Evolutionary conservation across 2,888 invertebrate species (phyloP), one percentile per base, ranked within the genome.

Genomic region (Boloria selene): DNA sequence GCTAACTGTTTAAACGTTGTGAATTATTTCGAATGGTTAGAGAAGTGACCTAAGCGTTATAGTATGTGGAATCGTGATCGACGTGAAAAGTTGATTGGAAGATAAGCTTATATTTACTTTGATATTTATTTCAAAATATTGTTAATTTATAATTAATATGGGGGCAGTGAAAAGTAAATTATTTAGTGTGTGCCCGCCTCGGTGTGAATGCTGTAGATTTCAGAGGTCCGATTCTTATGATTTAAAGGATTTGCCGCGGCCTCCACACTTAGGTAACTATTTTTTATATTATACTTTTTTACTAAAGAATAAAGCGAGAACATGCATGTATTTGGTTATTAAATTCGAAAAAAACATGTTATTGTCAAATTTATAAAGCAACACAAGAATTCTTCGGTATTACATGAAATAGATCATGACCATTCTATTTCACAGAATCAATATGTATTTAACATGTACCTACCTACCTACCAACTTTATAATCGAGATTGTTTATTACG

Each of bases 111-210:
- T 44, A 56, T 56, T 44, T 22, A 56, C 22, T 61, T 70, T 60
- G 22, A 14, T 22, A 59, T 69, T 31, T 66, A 70, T 65, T 10
- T 38, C 10, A 10, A 61, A 59, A 31, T 1, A 56, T 22, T 63
- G 45, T 58, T 61, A 55, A 18, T 22, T 18, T 4, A 45, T 65
- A 18, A 55, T 50, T 64, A 63, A 54, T 47, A 91, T 91, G 90
- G 91, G 90, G 75, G 74, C 80, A 68, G 86, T 86, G 70, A 85
- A 80, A 74, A 90, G 88, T 72, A 89, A 85, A 73, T 60, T 90
- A 61, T 75, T 74, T 7, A 72, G 74, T 10, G 80, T 70, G 68
- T 88, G 85, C 68, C 79, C 81, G 1, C 74, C 79, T 14, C 72
- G 79, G 47, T 83, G 83, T 61, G 55, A 70, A 44, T 88, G 87